Base-by-base conservation (phyloP, 2,888 invertebrate genomes). In the Serrognathus titanus region DNA sequence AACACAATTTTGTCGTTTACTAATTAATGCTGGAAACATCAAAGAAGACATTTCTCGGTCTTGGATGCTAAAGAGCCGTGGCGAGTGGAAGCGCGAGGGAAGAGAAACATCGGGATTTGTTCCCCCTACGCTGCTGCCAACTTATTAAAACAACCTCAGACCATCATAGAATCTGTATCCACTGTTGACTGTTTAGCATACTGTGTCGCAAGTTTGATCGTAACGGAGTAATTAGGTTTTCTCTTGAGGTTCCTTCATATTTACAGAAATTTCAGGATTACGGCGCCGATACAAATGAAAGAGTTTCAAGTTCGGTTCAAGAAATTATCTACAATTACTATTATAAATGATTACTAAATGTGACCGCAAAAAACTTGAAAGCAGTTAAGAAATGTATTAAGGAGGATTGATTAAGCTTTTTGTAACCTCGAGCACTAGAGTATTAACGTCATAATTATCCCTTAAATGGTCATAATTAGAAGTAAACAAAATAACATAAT, bases 1-100 rank as follows among this genome's bases (percentile, higher is more conserved):
- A 82, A 82, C 80, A 81, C 80, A 81, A 82, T 82, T 81, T 81
- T 80, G 81, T 81, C 81, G 81, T 82, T 81, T 80, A 80, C 81
- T 82, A 82, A 82, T 81, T 82, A 82, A 81, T 81, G 77, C 77
- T 73, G 74, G 72, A 70, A 73, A 80, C 77, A 79, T 80, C 80
- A 80, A 80, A 80, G 80, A 79, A 80, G 78, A 80, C 73, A 78
- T 77, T 79, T 76, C 78, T 78, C 78, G 79, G 78, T 78, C 78
- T 76, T 77, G 75, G 76, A 77, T 77, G 76, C 74, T 77, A 78
- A 78, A 78, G 78, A 78, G 78, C 75, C 74, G 75, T 51, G 40
- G 48, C 13, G 36, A 49, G 43, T 31, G 24, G 24, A 31, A 7
- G 24, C 4, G 20, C 43, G 36, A 38, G 50, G 50, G 52, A 12